Base-by-base conservation (phyloP, 1,140 invertebrate genomes). In the Goniozus legneri region DNA sequence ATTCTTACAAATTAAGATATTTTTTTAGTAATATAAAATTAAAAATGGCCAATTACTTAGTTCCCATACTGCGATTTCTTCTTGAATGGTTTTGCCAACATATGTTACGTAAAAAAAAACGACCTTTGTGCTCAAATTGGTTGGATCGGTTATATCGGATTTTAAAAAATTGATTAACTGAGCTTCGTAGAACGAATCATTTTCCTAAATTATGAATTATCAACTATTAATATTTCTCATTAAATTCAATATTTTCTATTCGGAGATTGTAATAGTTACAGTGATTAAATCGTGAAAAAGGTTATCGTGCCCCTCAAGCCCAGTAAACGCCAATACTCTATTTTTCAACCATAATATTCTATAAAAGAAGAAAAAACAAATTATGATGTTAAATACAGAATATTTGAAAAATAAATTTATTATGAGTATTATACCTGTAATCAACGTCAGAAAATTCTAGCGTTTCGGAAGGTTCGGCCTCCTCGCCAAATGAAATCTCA, bases 51-150 rank as follows among this genome's bases (percentile, higher is more conserved):
- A n/a, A n/a, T n/a, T n/a, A 80, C 78, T 77, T 72, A 81, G 77
- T 58, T 82, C 79, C 57, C 79, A 73, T 40, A 80, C 70, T 0
- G 74, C 62, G 14, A 82, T 68, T 66, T 82, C 80, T 60, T 80
- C 77, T 53, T 81, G 76, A 18, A 77, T 54, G 3, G 77, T 59
- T 58, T 78, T 75, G 44, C 71, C 76, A 40, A 71, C 70, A 45
- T 75, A 77, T 0, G 80, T 81, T 54, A 79, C 78, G 61, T 81
- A 82, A 45, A 82, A 72, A 36, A 73, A 79, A 45, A 81, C 52
- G 12, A 77, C 52, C 30, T 77, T 75, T 22, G 58, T 73, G 14
- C 75, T 64, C 6, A 80, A 64, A 58, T 79, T 63, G 2, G 58
- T 64, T 14, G 71, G 62, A 19, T 58, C 64, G 42, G 53, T 71